phyloP scores from a whole-genome alignment of 2,113 vertebrate species.

The Mus pahari region DNA sequence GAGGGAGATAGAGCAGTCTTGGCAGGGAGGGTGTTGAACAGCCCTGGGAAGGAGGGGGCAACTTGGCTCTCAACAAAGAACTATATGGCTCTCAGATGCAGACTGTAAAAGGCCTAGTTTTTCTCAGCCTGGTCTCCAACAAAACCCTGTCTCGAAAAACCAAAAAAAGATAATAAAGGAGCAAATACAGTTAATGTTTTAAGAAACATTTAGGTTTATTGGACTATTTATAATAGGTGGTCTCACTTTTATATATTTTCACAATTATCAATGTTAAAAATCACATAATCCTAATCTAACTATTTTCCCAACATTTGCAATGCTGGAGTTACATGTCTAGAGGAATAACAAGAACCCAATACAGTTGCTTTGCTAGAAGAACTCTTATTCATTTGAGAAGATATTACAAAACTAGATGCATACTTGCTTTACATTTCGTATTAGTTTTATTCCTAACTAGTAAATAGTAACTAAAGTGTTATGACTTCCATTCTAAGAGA shows the following conservation, averaged over 20 bases:
- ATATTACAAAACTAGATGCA: neutral
- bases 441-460: constrained; percentile 9
- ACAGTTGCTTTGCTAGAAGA: neutral
- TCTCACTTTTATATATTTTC: neutral
- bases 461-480: neutral
- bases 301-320: neutral
- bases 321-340: neutral
- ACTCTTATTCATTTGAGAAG: neutral
- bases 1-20: too few relatives aligned
- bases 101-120: too few relatives aligned
- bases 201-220: neutral
- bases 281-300: neutral
- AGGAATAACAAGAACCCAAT: neutral
- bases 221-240: neutral
- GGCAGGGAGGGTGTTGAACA: too few relatives aligned
- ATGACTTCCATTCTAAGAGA: constrained; percentile 17
- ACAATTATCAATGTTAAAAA: neutral
- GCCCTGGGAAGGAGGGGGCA: too few relatives aligned
- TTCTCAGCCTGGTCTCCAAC: too few relatives aligned
- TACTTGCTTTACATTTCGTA: constrained; percentile 26
- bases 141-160: too few relatives aligned
- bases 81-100: too few relatives aligned
- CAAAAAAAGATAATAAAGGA: neutral
- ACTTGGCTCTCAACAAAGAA: too few relatives aligned
- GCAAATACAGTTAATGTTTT: neutral